A percentile compares a stretch with the other conserved stretches of the same genome.
Conservation (phyloP, 92 coral and sea anemone genomes). For the Porites lobata region DNA sequence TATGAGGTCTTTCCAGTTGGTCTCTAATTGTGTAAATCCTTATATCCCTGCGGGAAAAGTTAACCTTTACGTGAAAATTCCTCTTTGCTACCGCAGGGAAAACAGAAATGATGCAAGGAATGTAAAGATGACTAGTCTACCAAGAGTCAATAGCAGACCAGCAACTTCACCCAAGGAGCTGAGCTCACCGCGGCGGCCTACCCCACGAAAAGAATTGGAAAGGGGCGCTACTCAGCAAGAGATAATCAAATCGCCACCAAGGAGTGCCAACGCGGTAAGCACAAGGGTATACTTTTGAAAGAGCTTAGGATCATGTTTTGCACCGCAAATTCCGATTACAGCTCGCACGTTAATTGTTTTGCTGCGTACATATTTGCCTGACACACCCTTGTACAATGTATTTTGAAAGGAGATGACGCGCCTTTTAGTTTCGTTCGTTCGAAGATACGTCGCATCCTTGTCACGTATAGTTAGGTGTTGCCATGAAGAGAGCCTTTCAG, state of each 20-base stretch:
- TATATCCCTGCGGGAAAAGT: too few relatives aligned
- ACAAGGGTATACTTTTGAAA: not conserved
- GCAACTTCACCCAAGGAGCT: constrained; percentile 34
- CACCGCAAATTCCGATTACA: too few relatives aligned
- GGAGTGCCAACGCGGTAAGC: constrained; percentile 46
- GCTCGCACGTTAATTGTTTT: too few relatives aligned
- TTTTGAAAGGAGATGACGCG: not conserved
- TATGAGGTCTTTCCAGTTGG: too few relatives aligned
- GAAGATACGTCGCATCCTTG: too few relatives aligned
- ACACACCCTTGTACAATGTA: too few relatives aligned
- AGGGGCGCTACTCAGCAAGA: constrained; percentile 51
- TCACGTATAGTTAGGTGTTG: too few relatives aligned
- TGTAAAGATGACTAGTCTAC: constrained; percentile 10
- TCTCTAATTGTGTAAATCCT: too few relatives aligned
- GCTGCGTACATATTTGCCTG: too few relatives aligned
- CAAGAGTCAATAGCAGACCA: constrained; percentile 3
- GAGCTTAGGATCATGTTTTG: too few relatives aligned
- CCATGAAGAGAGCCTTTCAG: too few relatives aligned
- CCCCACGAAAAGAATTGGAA: constrained; percentile 37
- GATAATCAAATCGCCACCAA: constrained; percentile 26
- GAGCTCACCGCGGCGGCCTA: constrained; percentile 38
- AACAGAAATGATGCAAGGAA: not conserved
- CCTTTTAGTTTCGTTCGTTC: too few relatives aligned
- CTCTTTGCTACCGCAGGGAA: constrained; percentile 19
- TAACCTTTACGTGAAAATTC: not conserved